Evolutionary conservation across 2,797 vertebrate species (phyloP), one percentile per base, ranked within the genome.

Genomic region (Jordanella pulchra): DNA sequence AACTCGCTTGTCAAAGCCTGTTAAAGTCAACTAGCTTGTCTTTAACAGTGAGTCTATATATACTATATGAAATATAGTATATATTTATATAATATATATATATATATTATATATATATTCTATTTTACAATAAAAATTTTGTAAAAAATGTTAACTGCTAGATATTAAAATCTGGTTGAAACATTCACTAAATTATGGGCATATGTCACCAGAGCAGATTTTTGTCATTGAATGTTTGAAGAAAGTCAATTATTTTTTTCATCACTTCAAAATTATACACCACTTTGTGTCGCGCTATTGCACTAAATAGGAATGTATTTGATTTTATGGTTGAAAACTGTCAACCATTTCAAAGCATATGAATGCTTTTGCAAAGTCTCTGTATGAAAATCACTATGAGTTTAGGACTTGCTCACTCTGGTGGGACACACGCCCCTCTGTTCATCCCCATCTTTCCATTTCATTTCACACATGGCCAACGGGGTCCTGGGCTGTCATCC

Each of bases 371-470:
- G 35, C 12, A 42, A 30, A 32, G 58, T n/a, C 28, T 58, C 17
- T 30, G 18, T 35, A 18, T 27, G 0, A 25, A 17, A 42, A n/a
- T 28, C 12, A 32, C 11, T 23, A 32, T 80, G 78, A 83, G 79
- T 81, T 89, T 83, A 90, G 86, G 79, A 86, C 89, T 81, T 75
- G 82, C 79, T 91, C 81, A 84, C 56, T 69, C 79, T 30, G 63
- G 68, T 76, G 51, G 79, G 64, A 87, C 86, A 82, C 88, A 63
- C 86, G 83, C 88, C 86, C 85, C 84, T 84, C 75, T 75, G 85
- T 77, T 91, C 93, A 94, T 94, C 92, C 89, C 72, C 10, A 70
- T 82, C 86, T 88, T 90, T 94, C 89, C 87, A 88, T 87, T 80
- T 78, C 55, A 80, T 85, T 90, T 86, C 89, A 89, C 86, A 90